Base-by-base conservation (phyloP, 1,140 invertebrate species). In the Drosophila pseudoobscura region DNA sequence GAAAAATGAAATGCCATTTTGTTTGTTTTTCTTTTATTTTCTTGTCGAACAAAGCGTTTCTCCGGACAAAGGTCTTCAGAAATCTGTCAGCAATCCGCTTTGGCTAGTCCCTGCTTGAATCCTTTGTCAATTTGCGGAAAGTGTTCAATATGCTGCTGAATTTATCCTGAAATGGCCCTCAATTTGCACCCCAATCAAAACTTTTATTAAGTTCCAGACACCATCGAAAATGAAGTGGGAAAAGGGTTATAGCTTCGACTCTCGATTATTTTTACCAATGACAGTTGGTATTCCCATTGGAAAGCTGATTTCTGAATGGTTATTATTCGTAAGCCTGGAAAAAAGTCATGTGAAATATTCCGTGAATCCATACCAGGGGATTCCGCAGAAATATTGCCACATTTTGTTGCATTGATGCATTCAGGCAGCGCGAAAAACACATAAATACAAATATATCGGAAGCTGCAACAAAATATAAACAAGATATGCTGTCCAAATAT, bases 1-100 rank as follows among this genome's bases (percentile, higher is more conserved):
- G 82, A 87, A 78, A 82, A 88, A 87, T 88, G 75, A 82, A 82
- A 75, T 75, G 80, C 51, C 69, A 85, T 85, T 87, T 59, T 62
- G 64, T 62, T 47, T 56, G 47, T 45, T 54, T 55, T 39, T n/a
- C 20, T n/a, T 20, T 39, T 39, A 39, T 39, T 13, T 3, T 35
- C 3, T 39, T 13, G 1, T 39, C 49, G 29, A 44, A 62, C 24
- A 73, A 62, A 55, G 44, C 43, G 39, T 46, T 71, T 49, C 20
- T 43, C 54, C 39, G 53, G 68, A 47, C 26, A 41, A 72, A 71
- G 26, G 56, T 44, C 43, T 35, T n/a, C 26, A 44, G 24, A 49
- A 56, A 43, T 26, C 63, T 68, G 24, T 17, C 26, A 5, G 22
- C 41, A 15, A 11, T 29, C 20, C 29, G 26, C 54, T 66, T 39